Conservation (phyloP, 1,140 invertebrate species). For the Drosophila erecta region DNA sequence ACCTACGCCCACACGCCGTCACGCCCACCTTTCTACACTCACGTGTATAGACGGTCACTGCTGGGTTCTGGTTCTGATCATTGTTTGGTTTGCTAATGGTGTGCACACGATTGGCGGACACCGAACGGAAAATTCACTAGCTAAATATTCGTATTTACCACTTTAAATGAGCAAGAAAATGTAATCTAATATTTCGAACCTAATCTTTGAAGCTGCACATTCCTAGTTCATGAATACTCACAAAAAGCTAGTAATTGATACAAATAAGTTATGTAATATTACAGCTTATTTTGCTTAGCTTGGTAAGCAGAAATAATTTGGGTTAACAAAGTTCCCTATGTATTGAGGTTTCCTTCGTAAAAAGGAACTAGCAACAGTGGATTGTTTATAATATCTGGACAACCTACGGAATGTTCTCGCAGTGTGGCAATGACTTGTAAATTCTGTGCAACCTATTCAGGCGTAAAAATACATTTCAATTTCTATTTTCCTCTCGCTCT, state of each 20-base stretch:
- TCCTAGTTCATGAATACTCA: neutral
- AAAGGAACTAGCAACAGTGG: too few relatives aligned
- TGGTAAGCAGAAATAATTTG: too few relatives aligned
- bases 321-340: too few relatives aligned
- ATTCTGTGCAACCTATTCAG: conserved; percentile 62
- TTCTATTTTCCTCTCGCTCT: conserved; percentile 29
- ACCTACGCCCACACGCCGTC: neutral
- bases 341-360: too few relatives aligned
- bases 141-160: neutral
- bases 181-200: too few relatives aligned
- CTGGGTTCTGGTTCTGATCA: conserved; percentile 22
- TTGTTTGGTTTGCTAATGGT: conserved; percentile 77
- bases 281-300: too few relatives aligned
- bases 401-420: neutral
- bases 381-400: too few relatives aligned
- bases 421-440: conserved; percentile 25
- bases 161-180: neutral
- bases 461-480: conserved; percentile 75
- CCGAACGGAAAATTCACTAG: conserved; percentile 1
- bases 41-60: conserved; percentile 14
- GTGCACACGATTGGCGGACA: conserved; percentile 31
- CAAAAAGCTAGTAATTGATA: neutral
- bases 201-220: too few relatives aligned
- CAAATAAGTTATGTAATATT: too few relatives aligned
- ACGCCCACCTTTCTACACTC: neutral